Conservation (phyloP, 2,797 vertebrate genomes). For the Fratercula arctica region DNA sequence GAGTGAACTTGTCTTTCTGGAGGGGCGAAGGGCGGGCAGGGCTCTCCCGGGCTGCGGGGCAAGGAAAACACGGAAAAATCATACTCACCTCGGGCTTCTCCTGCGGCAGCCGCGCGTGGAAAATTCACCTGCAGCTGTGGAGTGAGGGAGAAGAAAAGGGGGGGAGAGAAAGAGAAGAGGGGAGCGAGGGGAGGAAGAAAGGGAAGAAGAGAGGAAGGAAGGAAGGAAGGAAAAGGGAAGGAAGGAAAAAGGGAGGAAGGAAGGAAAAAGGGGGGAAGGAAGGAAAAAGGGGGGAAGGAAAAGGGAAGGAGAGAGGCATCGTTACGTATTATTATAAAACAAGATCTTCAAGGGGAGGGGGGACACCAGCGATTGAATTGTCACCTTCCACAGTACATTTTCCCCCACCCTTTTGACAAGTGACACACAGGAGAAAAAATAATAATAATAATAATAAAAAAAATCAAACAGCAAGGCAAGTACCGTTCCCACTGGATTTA, state of each 20-base stretch:
- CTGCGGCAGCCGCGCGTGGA: background rate
- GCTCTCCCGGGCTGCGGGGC: background rate
- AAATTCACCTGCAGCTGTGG: background rate
- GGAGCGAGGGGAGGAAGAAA: fast-evolving
- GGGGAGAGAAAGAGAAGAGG: too few relatives aligned
- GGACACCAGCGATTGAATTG: background rate
- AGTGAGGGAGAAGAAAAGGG: background rate
- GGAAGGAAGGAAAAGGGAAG: too few relatives aligned
- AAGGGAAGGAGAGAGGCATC: background rate
- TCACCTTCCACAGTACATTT: background rate
- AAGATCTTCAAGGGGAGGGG: background rate
- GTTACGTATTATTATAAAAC: background rate
- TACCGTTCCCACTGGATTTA: background rate
- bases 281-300: background rate
- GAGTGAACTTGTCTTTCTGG: background rate
- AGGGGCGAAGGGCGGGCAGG: background rate
- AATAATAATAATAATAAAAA: background rate
- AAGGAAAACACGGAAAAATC: background rate
- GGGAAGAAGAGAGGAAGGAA: fast-evolving
- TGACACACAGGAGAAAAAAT: background rate
- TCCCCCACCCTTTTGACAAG: background rate
- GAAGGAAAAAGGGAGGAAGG: too few relatives aligned
- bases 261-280: background rate
- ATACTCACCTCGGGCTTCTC: slow-evolving; percentile 18
- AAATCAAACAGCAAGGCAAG: background rate